Evolutionary conservation across 2,888 invertebrate species (phyloP).

Genomic region (Lingula anatina): DNA sequence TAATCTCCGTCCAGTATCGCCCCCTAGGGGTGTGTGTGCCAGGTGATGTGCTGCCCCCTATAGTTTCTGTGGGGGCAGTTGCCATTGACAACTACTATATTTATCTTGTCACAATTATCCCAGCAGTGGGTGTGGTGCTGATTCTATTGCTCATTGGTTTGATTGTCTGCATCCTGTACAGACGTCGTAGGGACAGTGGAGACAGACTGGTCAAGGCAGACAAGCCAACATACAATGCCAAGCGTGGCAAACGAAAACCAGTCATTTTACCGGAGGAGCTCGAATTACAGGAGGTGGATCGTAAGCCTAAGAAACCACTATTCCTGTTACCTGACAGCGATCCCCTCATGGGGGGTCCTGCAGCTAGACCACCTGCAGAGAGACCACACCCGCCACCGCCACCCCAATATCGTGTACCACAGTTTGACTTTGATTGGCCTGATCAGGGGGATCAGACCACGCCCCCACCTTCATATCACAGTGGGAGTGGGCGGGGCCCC

Average conservation of each 20-base stretch:
- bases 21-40: slow-evolving; percentile 13
- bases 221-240: slow-evolving; percentile 26
- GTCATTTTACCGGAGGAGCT: slow-evolving; percentile 34
- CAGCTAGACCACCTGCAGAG: background rate
- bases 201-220: slow-evolving; percentile 16
- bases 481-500: slow-evolving; percentile 1
- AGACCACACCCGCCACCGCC: slow-evolving; percentile 2
- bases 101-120: slow-evolving; percentile 8
- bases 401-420: background rate
- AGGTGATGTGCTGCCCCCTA: too few species aligned
- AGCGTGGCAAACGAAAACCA: slow-evolving; percentile 30
- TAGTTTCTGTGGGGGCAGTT: background rate
- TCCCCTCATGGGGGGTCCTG: too few species aligned
- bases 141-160: slow-evolving; percentile 17
- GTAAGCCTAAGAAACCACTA: slow-evolving; percentile 21
- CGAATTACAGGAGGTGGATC: slow-evolving; percentile 21
- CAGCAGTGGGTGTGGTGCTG: slow-evolving; percentile 15
- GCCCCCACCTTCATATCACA: slow-evolving; percentile 4
- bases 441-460: slow-evolving; percentile 1
- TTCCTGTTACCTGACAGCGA: slow-evolving; percentile 18
- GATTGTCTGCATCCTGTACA: slow-evolving; percentile 15
- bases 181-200: slow-evolving; percentile 7
- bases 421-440: background rate
- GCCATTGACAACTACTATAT: background rate
- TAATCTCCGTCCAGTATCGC: slow-evolving; percentile 10